Evolutionary conservation across 35 echinoderm and acorn worm genomes (phyloP).

Genomic region (Lytechinus pictus): DNA sequence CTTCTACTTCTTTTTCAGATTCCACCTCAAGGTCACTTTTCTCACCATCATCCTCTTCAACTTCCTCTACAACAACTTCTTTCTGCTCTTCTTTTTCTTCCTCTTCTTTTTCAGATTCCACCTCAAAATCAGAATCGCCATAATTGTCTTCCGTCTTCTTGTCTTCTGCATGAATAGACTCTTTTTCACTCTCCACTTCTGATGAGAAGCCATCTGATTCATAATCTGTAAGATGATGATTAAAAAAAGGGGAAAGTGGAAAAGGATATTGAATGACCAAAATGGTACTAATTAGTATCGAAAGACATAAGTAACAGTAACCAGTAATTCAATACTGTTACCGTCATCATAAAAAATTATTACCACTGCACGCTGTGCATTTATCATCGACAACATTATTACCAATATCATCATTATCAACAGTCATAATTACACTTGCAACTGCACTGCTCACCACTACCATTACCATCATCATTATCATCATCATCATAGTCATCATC

Average conservation of each 20-base stretch:
- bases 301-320: too few species aligned
- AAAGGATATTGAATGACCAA: too few species aligned
- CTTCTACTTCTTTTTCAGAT: background rate
- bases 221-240: background rate
- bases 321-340: too few species aligned
- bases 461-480: background rate
- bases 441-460: background rate
- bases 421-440: background rate
- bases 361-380: background rate
- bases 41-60: constrained; percentile 30
- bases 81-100: constrained; percentile 39
- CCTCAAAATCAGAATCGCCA: constrained; percentile 80
- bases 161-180: constrained; percentile 36
- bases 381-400: background rate
- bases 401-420: background rate
- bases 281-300: too few species aligned
- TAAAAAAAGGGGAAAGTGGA: background rate
- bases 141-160: constrained; percentile 55
- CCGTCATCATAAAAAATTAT: too few species aligned
- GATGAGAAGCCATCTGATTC: constrained; percentile 76
- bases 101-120: constrained; percentile 55
- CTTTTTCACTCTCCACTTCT: constrained; percentile 54
- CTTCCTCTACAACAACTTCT: constrained; percentile 11
- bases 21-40: background rate
- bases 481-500: background rate